A percentile compares a stretch with the other conserved stretches of the same genome.
These are phyloP conservation scores for Microcaecilia unicolor DNA, from an alignment of 2,797 vertebrate species.

Conservation along the genomic window DNA sequence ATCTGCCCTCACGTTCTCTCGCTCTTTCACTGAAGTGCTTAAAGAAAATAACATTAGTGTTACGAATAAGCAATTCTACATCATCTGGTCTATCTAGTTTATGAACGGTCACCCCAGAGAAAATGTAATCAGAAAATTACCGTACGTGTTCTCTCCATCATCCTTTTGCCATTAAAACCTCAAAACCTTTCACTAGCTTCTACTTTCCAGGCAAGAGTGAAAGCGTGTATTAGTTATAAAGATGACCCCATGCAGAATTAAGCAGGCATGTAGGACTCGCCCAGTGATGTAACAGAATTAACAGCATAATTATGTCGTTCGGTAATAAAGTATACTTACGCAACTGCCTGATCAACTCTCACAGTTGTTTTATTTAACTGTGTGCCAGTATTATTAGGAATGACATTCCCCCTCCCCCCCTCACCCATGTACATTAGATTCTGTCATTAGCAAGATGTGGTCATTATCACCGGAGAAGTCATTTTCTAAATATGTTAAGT, in stretches of 20 bases:
- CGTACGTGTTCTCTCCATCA: too few species aligned
- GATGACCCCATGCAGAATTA: conserved; percentile 53
- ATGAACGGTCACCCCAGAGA: too few species aligned
- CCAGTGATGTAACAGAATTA: conserved; percentile 66
- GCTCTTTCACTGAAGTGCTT: too few species aligned
- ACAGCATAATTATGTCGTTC: conserved; percentile 65
- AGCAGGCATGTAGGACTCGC: conserved; percentile 62
- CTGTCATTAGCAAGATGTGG: conserved; percentile 61
- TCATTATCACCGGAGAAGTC: conserved; percentile 64
- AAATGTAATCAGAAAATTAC: too few species aligned
- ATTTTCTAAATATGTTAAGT: conserved; percentile 55
- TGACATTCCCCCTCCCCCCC: conserved; percentile 68
- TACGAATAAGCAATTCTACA: too few species aligned
- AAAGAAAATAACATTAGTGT: too few species aligned
- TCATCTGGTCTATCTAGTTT: too few species aligned
- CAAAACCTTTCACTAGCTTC: conserved; percentile 36
- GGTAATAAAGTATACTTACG: conserved; percentile 61
- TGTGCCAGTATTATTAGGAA: conserved; percentile 64
- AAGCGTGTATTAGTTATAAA: conserved; percentile 52
- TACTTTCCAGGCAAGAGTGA: conserved; percentile 22
- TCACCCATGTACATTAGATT: conserved; percentile 55
- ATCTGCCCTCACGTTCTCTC: too few species aligned
- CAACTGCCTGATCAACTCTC: conserved; percentile 61
- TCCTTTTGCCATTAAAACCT: too few species aligned
- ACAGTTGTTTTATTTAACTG: conserved; percentile 66